Evolutionary conservation across 2,888 invertebrate genomes (phyloP).

Genomic region (Lordiphosa fenestrarum): DNA sequence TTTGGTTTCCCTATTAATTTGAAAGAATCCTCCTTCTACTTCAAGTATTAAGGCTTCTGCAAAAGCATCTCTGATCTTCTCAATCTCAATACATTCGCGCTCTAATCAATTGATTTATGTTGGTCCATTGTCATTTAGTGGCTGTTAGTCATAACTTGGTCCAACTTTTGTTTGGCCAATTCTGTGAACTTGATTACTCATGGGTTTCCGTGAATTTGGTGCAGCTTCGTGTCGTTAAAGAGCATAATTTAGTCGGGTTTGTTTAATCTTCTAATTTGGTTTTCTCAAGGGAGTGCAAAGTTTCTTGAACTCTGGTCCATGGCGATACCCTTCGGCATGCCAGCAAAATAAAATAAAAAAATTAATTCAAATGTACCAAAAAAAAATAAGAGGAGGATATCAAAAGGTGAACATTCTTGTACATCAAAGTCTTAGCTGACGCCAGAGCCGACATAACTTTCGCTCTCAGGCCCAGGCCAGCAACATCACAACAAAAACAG

Average conservation of each 20-base stretch:
- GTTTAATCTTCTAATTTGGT: conserved; percentile 44
- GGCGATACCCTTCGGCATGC: conserved; percentile 27
- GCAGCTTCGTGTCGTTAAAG: conserved; percentile 9
- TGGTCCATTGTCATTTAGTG: conserved; percentile 14
- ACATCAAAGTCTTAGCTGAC: conserved; percentile 11
- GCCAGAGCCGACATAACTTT: conserved; percentile 13
- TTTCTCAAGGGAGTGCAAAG: conserved; percentile 47
- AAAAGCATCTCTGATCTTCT: no score
- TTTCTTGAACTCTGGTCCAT: conserved; percentile 59
- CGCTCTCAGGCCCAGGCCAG: conserved; percentile 7
- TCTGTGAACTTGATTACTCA: conserved; percentile 26
- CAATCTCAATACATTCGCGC: no score
- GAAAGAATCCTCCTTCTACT: no score
- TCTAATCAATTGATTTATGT: conserved; percentile 32
- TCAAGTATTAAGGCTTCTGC: no score
- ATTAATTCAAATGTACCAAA: not conserved
- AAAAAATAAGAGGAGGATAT: conserved; percentile 17
- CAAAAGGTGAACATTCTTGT: conserved; percentile 23
- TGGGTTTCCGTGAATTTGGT: conserved; percentile 3
- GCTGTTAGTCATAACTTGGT: conserved; percentile 6
- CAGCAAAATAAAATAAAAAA: conserved; percentile 15
- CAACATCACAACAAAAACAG: conserved; percentile 15
- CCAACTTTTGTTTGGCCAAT: conserved; percentile 13
- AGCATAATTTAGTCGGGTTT: conserved; percentile 35
- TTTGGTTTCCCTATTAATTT: no score